Percentiles rank a stretch among this genome's conserved stretches.
Evolutionary conservation across 2,888 invertebrate species (phyloP).

Genomic region (Eudiplozoon nipponicum): DNA sequence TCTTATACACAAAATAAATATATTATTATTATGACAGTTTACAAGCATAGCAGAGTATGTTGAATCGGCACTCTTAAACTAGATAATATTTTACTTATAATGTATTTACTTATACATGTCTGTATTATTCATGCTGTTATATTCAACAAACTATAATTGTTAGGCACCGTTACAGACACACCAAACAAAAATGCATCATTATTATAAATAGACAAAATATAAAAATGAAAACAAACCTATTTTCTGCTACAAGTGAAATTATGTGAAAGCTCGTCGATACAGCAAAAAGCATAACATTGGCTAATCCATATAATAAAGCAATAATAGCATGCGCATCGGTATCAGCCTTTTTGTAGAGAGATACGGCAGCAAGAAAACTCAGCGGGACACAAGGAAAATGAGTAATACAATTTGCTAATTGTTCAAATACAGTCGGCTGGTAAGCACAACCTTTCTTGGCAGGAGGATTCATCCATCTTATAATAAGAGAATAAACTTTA

Average conservation of each 20-base stretch:
- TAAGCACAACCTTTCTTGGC: slow-evolving; percentile 34
- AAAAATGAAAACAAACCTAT: slow-evolving; percentile 23
- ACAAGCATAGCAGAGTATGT: too few species aligned
- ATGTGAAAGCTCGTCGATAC: slow-evolving; percentile 63
- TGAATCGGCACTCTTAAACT: too few species aligned
- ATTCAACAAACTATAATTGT: too few species aligned
- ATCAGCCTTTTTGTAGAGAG: slow-evolving; percentile 41
- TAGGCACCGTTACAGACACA: too few species aligned
- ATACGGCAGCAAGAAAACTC: slow-evolving; percentile 43
- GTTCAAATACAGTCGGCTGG: slow-evolving; percentile 53
- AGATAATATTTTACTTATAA: too few species aligned
- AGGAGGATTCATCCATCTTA: slow-evolving; percentile 23
- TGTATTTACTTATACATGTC: too few species aligned
- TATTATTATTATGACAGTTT: too few species aligned
- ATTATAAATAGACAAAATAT: too few species aligned
- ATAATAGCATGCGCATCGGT: slow-evolving; percentile 44
- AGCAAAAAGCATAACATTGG: slow-evolving; percentile 49
- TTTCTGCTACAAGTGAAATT: slow-evolving; percentile 35
- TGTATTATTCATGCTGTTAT: too few species aligned
- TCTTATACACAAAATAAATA: too few species aligned
- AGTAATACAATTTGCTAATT: slow-evolving; percentile 58
- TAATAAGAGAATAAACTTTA: too few species aligned
- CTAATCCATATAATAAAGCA: slow-evolving; percentile 51
- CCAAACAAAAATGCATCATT: too few species aligned
- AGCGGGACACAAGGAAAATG: slow-evolving; percentile 34